Evolutionary conservation across 2,113 vertebrate species (phyloP), one percentile per base, ranked within the genome.

Genomic region (Melanocharis versteri): DNA sequence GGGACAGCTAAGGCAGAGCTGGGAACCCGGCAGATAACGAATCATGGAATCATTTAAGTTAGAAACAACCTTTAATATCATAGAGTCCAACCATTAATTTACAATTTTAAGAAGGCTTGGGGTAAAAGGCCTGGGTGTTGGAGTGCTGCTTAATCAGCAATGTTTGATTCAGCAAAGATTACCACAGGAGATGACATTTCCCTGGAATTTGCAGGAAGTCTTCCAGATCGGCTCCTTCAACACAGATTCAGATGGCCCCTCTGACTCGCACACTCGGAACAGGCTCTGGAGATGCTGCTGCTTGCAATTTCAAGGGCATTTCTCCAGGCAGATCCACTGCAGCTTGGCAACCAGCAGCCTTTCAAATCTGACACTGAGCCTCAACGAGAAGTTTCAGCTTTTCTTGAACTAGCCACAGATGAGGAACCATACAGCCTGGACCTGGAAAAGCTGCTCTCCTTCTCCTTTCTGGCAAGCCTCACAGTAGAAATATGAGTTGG

Each of bases 211-310:
- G 23, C 40, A 65, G 45, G 50, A 48, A 37, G 42, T n/a, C 61
- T 69, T 83, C 31, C 40, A 37, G 40, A 57, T 37, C 10, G 12
- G 28, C 26, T 89, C 26, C 37, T 26, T 83, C 45, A 50, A 17
- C 23, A 18, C 11, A 56, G 48, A 45, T 12, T 45, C 48, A 57
- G 58, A 45, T 1, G 9, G 24, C n/a, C 45, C 33, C 39, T 87
- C n/a, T 0, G 1, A 27, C 28, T 51, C 86, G 65, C 56, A 64
- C 27, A 4, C 4, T 31, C 1, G 0, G 18, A 90, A 17, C 24
- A 65, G 37, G 14, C 30, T 69, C 30, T 76, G 50, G 56, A 77
- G 39, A 33, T 69, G 45, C 14, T 66, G 66, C 50, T 87, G 31
- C 17, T 87, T 78, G 47, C 19, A 37, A 6, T 89, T 92, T 48